These are phyloP conservation scores for Virgularia gustaviana DNA, from an alignment of 92 coral and sea anemone species.

Conservation along the genomic window DNA sequence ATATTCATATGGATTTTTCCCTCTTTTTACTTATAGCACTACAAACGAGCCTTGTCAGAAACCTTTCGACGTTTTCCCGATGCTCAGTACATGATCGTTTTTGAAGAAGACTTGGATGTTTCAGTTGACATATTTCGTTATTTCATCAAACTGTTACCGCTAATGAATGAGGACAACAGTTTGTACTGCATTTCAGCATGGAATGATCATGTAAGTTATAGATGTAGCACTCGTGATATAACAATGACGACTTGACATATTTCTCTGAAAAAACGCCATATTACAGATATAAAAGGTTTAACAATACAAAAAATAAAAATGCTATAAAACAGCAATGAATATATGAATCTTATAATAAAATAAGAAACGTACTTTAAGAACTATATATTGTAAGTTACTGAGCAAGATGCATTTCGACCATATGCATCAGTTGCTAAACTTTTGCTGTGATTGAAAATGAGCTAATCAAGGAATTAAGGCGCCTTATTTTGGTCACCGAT, in stretches of 20 bases:
- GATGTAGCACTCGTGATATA: too few relatives aligned
- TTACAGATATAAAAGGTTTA: too few relatives aligned
- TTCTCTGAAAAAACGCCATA: too few relatives aligned
- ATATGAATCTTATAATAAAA: not conserved
- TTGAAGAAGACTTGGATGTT: constrained; percentile 83
- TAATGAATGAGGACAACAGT: constrained; percentile 69
- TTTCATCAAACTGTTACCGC: constrained; percentile 69
- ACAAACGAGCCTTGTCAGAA: constrained; percentile 80
- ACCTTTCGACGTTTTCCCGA: constrained; percentile 78
- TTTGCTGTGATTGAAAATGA: too few relatives aligned
- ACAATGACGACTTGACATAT: too few relatives aligned
- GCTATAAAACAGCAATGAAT: not conserved
- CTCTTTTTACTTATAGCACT: constrained; percentile 64
- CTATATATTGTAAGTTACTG: too few relatives aligned
- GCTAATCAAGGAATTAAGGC: too few relatives aligned
- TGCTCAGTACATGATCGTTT: constrained; percentile 67
- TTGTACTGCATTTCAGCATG: constrained; percentile 87
- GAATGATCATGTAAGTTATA: constrained; percentile 75
- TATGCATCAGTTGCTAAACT: too few relatives aligned
- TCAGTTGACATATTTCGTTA: constrained; percentile 78
- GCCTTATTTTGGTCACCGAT: too few relatives aligned
- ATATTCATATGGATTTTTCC: too few relatives aligned
- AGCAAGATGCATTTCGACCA: too few relatives aligned
- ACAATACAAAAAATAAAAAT: not conserved
- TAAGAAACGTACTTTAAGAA: too few relatives aligned